phyloP scores from a whole-genome alignment of 2,888 invertebrate genomes.

The Apodemia duryi region DNA sequence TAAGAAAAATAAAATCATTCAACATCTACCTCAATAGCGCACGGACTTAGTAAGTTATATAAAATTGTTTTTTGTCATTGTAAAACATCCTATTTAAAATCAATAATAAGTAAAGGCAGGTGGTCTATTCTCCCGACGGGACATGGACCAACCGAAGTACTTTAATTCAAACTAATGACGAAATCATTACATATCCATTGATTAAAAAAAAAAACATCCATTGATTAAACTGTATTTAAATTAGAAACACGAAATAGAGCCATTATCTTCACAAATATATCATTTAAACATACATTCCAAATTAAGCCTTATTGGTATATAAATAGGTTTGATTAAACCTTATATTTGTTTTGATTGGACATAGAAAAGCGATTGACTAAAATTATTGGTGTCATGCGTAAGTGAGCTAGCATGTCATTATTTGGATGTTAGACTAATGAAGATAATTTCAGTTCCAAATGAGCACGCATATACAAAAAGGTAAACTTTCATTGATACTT shows the following conservation, averaged over 20 bases:
- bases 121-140: background rate
- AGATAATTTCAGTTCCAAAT: constrained; percentile 7
- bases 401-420: constrained; percentile 32
- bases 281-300: background rate
- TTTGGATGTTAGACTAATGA: constrained; percentile 15
- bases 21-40: too few relatives aligned
- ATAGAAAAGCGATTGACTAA: constrained; percentile 23
- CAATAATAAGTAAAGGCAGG: background rate
- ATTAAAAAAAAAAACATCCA: constrained; percentile 14
- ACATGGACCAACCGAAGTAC: background rate
- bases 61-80: too few relatives aligned
- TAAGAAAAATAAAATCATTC: too few relatives aligned
- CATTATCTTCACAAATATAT: constrained; percentile 21
- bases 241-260: constrained; percentile 30
- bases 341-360: constrained; percentile 15
- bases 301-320: background rate
- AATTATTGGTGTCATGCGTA: constrained; percentile 41
- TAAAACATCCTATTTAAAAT: too few relatives aligned
- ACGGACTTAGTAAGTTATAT: too few relatives aligned
- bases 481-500: too few relatives aligned
- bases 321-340: background rate
- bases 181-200: constrained; percentile 15
- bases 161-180: constrained; percentile 13
- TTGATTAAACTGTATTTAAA: constrained; percentile 19
- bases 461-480: background rate